phyloP scores from a whole-genome alignment of 2,797 vertebrate species.

The Pangasius larnaudii region DNA sequence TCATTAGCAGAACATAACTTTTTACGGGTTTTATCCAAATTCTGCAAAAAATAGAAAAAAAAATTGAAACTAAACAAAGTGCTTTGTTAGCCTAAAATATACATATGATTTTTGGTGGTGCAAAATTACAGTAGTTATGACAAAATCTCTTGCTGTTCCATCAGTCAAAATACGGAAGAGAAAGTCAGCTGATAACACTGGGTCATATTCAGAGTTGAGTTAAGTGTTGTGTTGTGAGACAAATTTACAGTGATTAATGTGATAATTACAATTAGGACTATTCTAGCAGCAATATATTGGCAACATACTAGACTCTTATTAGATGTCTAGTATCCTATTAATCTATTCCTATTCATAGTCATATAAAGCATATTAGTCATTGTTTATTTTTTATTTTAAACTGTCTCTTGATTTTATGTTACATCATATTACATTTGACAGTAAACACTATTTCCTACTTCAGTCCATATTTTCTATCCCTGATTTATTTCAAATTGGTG shows the following conservation, averaged over 20 bases:
- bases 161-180: neutral
- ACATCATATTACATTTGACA: neutral
- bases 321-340: neutral
- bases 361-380: neutral
- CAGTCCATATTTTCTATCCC: no score
- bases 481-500: neutral
- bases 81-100: neutral
- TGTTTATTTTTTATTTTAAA: neutral
- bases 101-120: no score
- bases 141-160: neutral
- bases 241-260: neutral
- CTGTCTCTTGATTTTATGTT: neutral
- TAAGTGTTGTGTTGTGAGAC: neutral
- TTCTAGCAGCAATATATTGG: neutral
- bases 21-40: conserved; percentile 35
- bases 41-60: conserved; percentile 40
- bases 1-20: conserved; percentile 19
- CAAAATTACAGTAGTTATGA: neutral
- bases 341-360: neutral
- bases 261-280: neutral
- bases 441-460: neutral
- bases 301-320: neutral
- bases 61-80: neutral
- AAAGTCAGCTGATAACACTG: neutral
- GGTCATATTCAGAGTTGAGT: neutral